Evolutionary conservation across 2,888 invertebrate species (phyloP).

Genomic region (Seira musarum): DNA sequence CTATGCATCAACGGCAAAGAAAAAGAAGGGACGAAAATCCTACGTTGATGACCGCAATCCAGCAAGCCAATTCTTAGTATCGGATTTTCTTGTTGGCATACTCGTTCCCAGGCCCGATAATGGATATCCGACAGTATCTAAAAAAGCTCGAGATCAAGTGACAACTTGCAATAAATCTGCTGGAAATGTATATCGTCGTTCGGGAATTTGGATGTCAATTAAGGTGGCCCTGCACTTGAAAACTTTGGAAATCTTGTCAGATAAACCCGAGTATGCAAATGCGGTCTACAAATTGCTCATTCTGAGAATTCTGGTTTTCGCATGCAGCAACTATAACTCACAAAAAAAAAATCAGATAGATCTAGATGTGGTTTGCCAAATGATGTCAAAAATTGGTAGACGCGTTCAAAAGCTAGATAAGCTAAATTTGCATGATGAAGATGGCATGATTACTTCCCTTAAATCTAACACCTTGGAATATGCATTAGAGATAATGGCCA

Average conservation of each 20-base stretch:
- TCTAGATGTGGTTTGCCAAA: conserved; percentile 22
- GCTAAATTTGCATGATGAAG: too few species aligned
- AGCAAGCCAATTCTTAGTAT: conserved; percentile 13
- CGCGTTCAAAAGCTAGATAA: conserved; percentile 26
- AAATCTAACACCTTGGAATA: too few species aligned
- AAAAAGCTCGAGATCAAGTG: background rate
- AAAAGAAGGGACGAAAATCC: background rate
- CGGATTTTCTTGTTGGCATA: conserved; percentile 20
- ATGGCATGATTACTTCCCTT: too few species aligned
- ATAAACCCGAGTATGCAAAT: background rate
- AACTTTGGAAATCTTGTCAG: background rate
- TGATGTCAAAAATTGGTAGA: conserved; percentile 33
- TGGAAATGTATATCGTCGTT: conserved; percentile 1
- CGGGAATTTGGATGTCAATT: conserved; percentile 13
- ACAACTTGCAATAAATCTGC: background rate
- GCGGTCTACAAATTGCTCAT: conserved; percentile 33
- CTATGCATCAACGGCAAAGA: background rate
- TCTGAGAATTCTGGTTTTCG: background rate
- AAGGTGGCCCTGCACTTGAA: background rate
- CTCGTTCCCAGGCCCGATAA: background rate
- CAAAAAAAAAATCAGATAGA: background rate
- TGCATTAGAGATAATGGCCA: too few species aligned
- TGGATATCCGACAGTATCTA: background rate
- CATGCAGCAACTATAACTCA: background rate
- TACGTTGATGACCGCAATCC: conserved; percentile 15